These are phyloP conservation scores for Ptilonorhynchus violaceus DNA, from an alignment of 2,113 vertebrate genomes.

Conservation along the genomic window DNA sequence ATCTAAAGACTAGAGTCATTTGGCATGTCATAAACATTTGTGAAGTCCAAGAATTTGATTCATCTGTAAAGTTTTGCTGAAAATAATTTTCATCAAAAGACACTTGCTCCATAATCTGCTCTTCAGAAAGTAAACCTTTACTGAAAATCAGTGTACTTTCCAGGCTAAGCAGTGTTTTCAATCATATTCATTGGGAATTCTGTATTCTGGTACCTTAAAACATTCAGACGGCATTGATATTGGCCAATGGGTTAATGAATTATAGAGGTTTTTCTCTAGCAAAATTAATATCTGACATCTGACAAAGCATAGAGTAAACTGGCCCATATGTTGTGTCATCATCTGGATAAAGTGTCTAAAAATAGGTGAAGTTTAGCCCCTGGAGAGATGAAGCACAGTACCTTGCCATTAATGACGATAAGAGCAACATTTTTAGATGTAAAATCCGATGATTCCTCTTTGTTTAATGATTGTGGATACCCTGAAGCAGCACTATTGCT, in stretches of 20 bases:
- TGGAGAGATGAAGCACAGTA: not conserved
- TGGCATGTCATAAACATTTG: not conserved
- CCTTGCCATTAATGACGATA: not conserved
- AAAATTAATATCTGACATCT: not conserved
- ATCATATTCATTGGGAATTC: not conserved
- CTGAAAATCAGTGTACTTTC: not conserved
- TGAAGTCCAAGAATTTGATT: not conserved
- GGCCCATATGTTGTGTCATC: not conserved
- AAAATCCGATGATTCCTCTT: not conserved
- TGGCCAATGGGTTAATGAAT: not conserved
- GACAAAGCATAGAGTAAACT: not conserved
- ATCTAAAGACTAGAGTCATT: not conserved
- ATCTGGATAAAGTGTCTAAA: not conserved
- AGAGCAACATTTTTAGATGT: not conserved
- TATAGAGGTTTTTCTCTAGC: not conserved
- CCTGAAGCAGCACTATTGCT: not conserved
- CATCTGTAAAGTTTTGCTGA: not conserved
- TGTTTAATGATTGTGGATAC: not conserved
- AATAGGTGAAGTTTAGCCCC: not conserved
- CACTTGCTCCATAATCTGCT: not conserved
- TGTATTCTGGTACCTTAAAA: not conserved
- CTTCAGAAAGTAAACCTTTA: not conserved
- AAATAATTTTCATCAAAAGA: not conserved
- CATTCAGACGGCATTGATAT: not conserved
- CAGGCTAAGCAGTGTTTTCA: not conserved